Base-by-base conservation (phyloP, 2,113 vertebrate species). In the Mola mola region DNA sequence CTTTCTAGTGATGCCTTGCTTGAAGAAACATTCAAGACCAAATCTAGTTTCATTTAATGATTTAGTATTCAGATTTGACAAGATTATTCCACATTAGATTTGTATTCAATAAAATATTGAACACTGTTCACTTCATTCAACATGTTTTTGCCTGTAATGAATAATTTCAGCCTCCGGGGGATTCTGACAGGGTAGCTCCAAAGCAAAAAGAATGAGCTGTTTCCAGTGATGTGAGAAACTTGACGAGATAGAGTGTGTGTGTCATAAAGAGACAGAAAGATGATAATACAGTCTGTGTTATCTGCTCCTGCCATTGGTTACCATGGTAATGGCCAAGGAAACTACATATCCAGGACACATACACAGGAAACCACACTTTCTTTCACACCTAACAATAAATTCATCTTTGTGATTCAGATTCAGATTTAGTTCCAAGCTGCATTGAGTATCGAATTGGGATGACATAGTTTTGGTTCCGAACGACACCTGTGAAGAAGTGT, bases 301-400 rank as follows among this genome's bases (percentile, higher is more conserved):
- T 68, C 69, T 66, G 64, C 64, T 75, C 76, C 66, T 84, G 63
- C 79, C 66, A 78, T 71, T 71, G 64, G 85, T 87, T 84, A 46
- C 85, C 79, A 87, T 87, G 79, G 85, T 55, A 64, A 87, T 74
- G 77, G 75, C 62, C 53, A 46, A 62, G 50, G 40, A 72, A 85
- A 83, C 63, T 46, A 37, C 58, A 69, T 74, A 63, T 82, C 49
- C 71, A 70, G 70, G 59, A 82, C 78, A 70, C 48, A 29, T 61
- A 52, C 57, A 49, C 22, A 40, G 28, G 31, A 19, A 24, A 31
- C 33, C 22, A 34, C 20, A 53, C 38, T 13, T 61, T 43, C 29
- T 66, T 74, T 86, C 72, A 66, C 78, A 77, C 68, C 55, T 63
- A 21, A 76, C 57, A 56, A 50, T 71, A 72, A 66, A 72, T 33